Evolutionary conservation across 2,797 vertebrate genomes (phyloP), one percentile per base, ranked within the genome.

Genomic region (Somateria mollissima): DNA sequence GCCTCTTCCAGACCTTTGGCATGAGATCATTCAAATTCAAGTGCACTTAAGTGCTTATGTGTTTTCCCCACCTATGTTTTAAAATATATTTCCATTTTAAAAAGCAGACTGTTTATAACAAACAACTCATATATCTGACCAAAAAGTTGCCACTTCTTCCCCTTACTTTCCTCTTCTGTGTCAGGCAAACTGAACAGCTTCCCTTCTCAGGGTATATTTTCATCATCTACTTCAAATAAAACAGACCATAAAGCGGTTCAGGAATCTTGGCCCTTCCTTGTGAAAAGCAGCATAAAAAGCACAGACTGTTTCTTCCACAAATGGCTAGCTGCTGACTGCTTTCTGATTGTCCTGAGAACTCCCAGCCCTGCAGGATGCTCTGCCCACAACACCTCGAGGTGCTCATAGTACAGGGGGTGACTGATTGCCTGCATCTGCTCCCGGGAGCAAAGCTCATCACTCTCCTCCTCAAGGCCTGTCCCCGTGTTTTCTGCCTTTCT

Each of bases 11-110:
- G 85, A 88, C 34, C 34, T 95, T 94, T 93, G 76, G 84, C 83
- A 54, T 72, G 81, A 96, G 58, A 90, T 86, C 77, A 96, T 58
- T 95, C 90, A 81, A 86, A 96, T 81, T 87, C 65, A 93, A 93
- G 87, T 82, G 84, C 60, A 61, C 37, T 89, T 78, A 71, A 87
- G 30, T 45, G 22, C 72, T 95, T 95, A 67, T 37, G 64, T 92
- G 47, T 95, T 96, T 95, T 84, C 78, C 96, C 64, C 87, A 93
- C 78, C 76, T 95, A 19, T 53, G 54, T 30, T 41, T 84, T 94
- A 89, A 72, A 56, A 95, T 95, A 81, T 94, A 75, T 96, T 96
- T 96, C 85, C 71, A 62, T 65, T 91, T 34, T 73, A 69, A 94
- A 95, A 96, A 87, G 20, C 62, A 77, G 39, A 10, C 62, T 93